These are phyloP conservation scores for Andrena haemorrhoa DNA, from an alignment of 2,888 invertebrate species.

Conservation along the genomic window DNA sequence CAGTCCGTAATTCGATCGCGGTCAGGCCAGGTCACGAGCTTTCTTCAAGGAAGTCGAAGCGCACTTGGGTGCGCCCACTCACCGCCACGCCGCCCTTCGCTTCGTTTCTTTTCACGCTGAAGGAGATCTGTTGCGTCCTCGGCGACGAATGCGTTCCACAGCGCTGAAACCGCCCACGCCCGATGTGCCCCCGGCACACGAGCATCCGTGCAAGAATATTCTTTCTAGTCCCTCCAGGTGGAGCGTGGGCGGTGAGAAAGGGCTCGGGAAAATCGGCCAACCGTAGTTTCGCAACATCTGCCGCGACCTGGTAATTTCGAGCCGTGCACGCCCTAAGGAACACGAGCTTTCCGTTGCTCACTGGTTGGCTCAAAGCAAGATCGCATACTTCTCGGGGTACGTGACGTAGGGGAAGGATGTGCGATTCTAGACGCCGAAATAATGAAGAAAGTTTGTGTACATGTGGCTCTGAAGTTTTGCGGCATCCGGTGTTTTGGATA, in stretches of 20 bases:
- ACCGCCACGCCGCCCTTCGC: background rate
- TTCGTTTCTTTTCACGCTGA: slow-evolving; percentile 19
- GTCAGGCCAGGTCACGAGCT: slow-evolving; percentile 50
- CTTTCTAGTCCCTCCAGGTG: background rate
- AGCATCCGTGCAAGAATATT: slow-evolving; percentile 19
- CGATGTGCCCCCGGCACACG: slow-evolving; percentile 6
- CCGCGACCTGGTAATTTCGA: slow-evolving; percentile 29
- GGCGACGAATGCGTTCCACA: slow-evolving; percentile 30
- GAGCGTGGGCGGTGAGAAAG: slow-evolving; percentile 12
- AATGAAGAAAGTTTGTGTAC: too few species aligned
- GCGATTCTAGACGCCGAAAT: too few species aligned
- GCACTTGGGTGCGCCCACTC: slow-evolving; percentile 44
- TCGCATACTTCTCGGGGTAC: background rate
- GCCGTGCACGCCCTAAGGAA: slow-evolving; percentile 5
- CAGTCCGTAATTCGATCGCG: slow-evolving; percentile 47
- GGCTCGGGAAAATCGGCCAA: slow-evolving; percentile 36
- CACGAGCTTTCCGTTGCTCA: background rate
- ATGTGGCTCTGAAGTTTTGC: too few species aligned
- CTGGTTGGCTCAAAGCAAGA: background rate
- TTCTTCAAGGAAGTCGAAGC: slow-evolving; percentile 34
- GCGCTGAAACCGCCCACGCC: slow-evolving; percentile 12
- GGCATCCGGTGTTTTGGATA: too few species aligned
- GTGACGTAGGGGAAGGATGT: too few species aligned
- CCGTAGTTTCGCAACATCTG: slow-evolving; percentile 35
- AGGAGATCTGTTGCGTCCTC: slow-evolving; percentile 56